These are phyloP conservation scores for Beroe ovata DNA, from an alignment of 37 sponge, comb jelly and placozoan species.

Conservation along the genomic window DNA sequence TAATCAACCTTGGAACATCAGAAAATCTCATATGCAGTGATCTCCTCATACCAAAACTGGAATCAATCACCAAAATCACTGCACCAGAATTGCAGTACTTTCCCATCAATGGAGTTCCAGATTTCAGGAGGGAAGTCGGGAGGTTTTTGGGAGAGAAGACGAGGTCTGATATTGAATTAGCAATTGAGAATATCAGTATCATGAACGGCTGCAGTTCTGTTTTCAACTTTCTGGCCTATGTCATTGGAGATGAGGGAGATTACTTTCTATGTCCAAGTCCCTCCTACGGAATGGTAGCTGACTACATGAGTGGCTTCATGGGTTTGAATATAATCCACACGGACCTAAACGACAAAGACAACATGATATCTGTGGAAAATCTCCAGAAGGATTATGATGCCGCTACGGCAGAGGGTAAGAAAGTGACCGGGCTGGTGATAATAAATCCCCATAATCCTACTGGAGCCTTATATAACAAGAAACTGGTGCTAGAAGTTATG, in stretches of 20 bases:
- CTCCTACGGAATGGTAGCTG: slow-evolving; percentile 3
- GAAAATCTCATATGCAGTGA: slow-evolving; percentile 32
- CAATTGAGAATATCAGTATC: background rate
- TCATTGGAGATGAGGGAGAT: slow-evolving; percentile 27
- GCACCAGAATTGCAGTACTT: slow-evolving; percentile 29
- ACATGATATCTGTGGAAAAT: slow-evolving; percentile 3
- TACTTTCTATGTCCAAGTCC: background rate
- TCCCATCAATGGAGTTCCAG: background rate
- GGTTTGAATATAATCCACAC: background rate
- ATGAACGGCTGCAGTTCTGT: slow-evolving; percentile 39
- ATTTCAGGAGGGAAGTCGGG: background rate
- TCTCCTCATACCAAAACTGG: slow-evolving; percentile 36
- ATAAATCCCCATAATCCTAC: slow-evolving; percentile 51
- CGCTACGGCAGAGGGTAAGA: background rate
- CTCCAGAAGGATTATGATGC: background rate
- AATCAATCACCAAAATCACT: slow-evolving; percentile 24
- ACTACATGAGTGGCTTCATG: slow-evolving; percentile 53
- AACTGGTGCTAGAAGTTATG: background rate
- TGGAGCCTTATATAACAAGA: slow-evolving; percentile 27
- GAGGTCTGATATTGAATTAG: background rate
- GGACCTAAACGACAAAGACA: background rate
- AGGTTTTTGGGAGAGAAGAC: background rate
- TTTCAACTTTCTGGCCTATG: slow-evolving; percentile 18
- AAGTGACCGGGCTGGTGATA: background rate
- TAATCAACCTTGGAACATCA: slow-evolving; percentile 48